Conservation (phyloP, 2,888 invertebrate genomes). For the Sussaba pulchella region DNA sequence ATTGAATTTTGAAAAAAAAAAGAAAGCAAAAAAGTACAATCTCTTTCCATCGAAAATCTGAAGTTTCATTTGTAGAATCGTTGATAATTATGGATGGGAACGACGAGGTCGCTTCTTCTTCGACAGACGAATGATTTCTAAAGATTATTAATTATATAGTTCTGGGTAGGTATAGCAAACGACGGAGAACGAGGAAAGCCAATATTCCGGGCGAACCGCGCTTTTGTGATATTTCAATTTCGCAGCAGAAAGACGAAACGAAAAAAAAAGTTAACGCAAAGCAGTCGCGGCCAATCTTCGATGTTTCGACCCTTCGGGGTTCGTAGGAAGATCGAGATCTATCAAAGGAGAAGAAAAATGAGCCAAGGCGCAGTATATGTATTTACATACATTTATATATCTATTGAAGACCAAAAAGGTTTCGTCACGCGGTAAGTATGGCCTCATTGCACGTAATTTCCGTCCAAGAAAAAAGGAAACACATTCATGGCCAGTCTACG, state of each 20-base stretch:
- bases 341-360: constrained; percentile 12
- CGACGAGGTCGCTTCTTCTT: constrained; percentile 11
- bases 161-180: constrained; percentile 6
- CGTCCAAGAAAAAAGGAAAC: no score
- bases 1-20: neutral
- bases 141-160: constrained; percentile 47
- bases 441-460: no score
- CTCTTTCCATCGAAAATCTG: neutral
- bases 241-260: constrained; percentile 1
- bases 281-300: constrained; percentile 7
- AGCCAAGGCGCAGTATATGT: neutral
- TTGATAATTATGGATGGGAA: neutral
- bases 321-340: neutral
- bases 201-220: neutral
- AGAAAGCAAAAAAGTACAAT: no score
- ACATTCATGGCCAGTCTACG: no score
- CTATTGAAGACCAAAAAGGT: neutral
- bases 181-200: neutral
- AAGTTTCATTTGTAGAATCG: constrained; percentile 9
- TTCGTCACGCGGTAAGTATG: no score
- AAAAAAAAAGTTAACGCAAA: constrained; percentile 41
- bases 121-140: constrained; percentile 23
- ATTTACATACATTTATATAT: no score
- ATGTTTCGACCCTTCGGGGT: constrained; percentile 6
- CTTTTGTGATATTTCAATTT: neutral